Base-by-base conservation (phyloP, 1,140 invertebrate genomes). In the Stegodyphus mimosarum region DNA sequence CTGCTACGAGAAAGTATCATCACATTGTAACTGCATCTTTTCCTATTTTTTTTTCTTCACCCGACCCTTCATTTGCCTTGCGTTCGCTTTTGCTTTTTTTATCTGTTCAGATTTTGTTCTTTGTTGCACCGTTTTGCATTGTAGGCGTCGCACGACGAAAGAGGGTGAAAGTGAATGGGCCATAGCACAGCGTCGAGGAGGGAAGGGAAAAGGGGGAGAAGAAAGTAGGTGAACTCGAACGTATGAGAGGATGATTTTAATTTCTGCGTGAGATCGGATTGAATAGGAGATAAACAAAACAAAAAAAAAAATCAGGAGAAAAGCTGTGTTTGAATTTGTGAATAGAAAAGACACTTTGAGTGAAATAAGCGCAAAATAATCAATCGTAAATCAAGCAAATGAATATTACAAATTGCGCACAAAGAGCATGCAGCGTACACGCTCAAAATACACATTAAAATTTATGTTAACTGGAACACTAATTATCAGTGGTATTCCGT, bases 61-160 rank as follows among this genome's bases (percentile, higher is more conserved):
- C 18, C 71, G 49, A n/a, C 50, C 49, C 50, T 52, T 52, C 71
- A 49, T 18, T 73, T 73, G 53, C 51, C 53, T 73, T 73, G 51
- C 51, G 71, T 52, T 69, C 48, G 11, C 9, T 70, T 70, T 49
- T 13, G 18, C n/a, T 33, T 15, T 50, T 13, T 70, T 70, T 33
- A 15, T 70, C 69, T 33, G 33, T 33, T 33, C 3, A 33, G 33
- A 33, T 33, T 33, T 33, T 70, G 17, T 70, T 70, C 69, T 70
- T 70, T 70, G 69, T 70, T 70, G 69, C 69, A 70, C 11, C 69
- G 69, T 70, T 70, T 70, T 70, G 69, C 69, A 33, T 11, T 33
- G 69, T 70, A 49, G 69, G 69, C 69, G 69, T 70, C 7, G 69
- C 69, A 49, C 17, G 5, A 70, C 6, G 33, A 70, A 49, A 48